phyloP scores from a whole-genome alignment of 1,140 invertebrate genomes.

The Philopotamus ludificatus region DNA sequence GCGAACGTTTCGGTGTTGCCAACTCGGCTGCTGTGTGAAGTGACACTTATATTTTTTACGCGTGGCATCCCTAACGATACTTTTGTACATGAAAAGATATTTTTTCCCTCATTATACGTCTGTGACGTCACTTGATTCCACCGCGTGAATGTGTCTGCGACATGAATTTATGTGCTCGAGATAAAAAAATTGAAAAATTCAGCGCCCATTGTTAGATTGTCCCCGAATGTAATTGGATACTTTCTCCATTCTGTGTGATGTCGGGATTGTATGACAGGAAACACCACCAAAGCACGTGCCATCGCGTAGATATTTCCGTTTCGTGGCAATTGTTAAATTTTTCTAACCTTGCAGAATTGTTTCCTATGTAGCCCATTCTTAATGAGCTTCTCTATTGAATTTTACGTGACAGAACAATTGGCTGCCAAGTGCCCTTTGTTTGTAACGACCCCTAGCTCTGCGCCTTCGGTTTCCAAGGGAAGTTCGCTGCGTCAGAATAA shows the following conservation, averaged over 20 bases:
- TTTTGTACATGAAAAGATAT: not conserved
- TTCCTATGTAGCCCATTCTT: not conserved
- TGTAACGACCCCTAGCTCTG: conserved; percentile 10
- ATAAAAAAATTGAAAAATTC: no score
- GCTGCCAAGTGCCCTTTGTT: conserved; percentile 25
- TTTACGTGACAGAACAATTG: conserved; percentile 29
- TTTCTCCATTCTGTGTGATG: no score
- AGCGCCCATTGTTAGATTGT: no score
- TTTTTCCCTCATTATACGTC: not conserved
- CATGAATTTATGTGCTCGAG: no score
- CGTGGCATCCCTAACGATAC: conserved; percentile 29
- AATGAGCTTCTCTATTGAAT: conserved; percentile 20
- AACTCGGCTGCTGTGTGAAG: conserved; percentile 11
- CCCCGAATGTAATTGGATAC: no score
- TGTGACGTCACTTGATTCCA: not conserved
- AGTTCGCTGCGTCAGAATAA: conserved; percentile 13
- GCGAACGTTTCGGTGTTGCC: conserved; percentile 19
- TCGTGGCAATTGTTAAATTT: no score
- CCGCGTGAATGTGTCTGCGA: no score
- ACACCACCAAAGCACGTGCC: no score
- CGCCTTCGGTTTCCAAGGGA: conserved; percentile 13
- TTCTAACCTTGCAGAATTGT: no score
- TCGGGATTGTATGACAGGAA: no score
- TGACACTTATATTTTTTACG: conserved; percentile 26
- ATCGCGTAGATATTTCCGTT: no score